Base-by-base conservation (phyloP, 2,888 invertebrate species). In the Perdita meconis region DNA sequence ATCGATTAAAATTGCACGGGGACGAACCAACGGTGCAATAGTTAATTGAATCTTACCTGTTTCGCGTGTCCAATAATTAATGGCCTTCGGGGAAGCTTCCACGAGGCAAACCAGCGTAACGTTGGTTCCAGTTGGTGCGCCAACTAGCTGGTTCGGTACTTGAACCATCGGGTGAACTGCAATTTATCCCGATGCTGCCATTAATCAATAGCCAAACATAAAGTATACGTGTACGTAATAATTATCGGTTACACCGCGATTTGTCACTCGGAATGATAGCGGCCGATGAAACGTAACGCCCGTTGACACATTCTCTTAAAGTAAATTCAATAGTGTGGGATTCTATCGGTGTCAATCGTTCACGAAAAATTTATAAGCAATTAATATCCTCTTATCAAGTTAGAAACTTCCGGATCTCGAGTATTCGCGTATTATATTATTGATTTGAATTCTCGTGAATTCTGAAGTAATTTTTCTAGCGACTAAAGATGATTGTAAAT, bases 41-140 rank as follows among this genome's bases (percentile, higher is more conserved):
- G 70, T 80, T 67, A 69, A 81, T 80, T 63, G 63, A 75, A 69
- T 75, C 86, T 86, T 93, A 97, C 97, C 97, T 89, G 96, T 96
- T 92, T 97, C 97, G 91, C 97, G 95, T 78, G 97, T 97, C 97
- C 97, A 97, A 93, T 97, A 97, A 94, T 97, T 97, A 94, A 98
- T 97, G 91, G 97, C 97, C 93, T 97, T 97, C 42, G 97, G 97
- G 70, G 97, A 97, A 70, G 98, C 97, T 92, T 98, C 98, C 73
- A 97, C 97, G 92, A 96, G 96, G 91, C 95, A 95, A 92, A 97
- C 96, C 87, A 98, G 94, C 76, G 96, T 96, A 91, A 97, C 97
- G 93, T 97, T 96, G 83, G 97, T 96, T 87, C 96, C 95, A 85
- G 96, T 95, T 66, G 97, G 97, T 76, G 97, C 97, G 40, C 97